phyloP scores from a whole-genome alignment of 2,797 vertebrate species.

The Aphelocoma californica region DNA sequence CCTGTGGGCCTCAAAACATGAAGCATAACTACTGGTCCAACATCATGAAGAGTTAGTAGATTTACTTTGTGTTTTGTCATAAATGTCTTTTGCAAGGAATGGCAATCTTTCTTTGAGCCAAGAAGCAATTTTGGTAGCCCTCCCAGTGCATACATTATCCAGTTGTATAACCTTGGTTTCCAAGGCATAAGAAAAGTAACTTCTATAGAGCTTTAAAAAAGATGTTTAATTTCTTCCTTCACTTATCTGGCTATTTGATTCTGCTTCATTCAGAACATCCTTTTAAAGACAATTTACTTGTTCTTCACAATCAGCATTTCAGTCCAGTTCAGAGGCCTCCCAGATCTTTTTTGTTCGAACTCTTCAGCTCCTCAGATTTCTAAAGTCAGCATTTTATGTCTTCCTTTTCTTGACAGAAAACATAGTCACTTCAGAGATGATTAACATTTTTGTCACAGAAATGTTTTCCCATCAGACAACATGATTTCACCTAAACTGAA shows the following conservation, averaged over 20 bases:
- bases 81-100: not conserved
- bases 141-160: not conserved
- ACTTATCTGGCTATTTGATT: not conserved
- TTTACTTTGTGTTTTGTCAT: not conserved
- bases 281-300: not conserved
- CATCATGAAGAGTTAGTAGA: not conserved
- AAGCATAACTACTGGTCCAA: not conserved
- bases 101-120: not conserved
- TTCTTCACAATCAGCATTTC: not conserved
- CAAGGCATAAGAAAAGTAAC: not conserved
- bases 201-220: not conserved
- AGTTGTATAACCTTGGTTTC: not conserved
- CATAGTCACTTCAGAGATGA: not conserved
- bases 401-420: constrained; percentile 33
- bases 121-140: not conserved
- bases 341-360: not conserved
- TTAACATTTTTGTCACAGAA: constrained; percentile 40
- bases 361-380: not conserved
- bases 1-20: not conserved
- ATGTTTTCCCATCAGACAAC: constrained; percentile 41
- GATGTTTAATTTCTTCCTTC: not conserved
- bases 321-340: not conserved
- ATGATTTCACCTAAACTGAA: constrained; percentile 50
- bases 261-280: not conserved
- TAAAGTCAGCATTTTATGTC: not conserved